phyloP scores from a whole-genome alignment of 2,888 invertebrate species.

The Pristionchus fissidentatus region DNA sequence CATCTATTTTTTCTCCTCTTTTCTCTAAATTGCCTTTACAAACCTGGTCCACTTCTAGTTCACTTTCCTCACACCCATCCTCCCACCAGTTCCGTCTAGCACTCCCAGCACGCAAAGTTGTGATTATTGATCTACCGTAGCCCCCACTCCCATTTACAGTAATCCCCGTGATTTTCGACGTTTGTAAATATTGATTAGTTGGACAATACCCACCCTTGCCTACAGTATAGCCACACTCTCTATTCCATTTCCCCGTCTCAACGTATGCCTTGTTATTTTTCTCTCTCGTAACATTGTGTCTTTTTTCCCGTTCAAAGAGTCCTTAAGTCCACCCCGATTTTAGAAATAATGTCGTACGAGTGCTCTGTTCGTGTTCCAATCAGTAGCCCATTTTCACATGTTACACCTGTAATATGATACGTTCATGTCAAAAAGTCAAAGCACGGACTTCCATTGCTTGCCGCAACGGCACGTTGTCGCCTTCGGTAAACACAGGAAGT shows the following conservation, averaged over 20 bases:
- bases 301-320: not conserved
- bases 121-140: slow-evolving; percentile 39
- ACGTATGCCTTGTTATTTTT: not conserved
- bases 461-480: no score
- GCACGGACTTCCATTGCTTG: no score
- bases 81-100: not conserved
- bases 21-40: no score
- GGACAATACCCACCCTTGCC: slow-evolving; percentile 9
- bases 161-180: slow-evolving; percentile 17
- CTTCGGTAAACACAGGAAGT: no score
- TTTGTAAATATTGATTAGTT: slow-evolving; percentile 36
- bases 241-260: no score
- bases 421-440: no score
- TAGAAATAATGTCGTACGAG: slow-evolving; percentile 11
- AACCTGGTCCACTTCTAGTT: not conserved
- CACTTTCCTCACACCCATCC: not conserved
- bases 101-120: not conserved
- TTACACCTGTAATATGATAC: no score
- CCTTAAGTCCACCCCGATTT: slow-evolving; percentile 3
- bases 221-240: no score
- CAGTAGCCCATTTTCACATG: no score
- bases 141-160: no score
- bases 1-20: not conserved
- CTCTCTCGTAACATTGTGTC: not conserved
- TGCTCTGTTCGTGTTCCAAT: slow-evolving; percentile 17